Evolutionary conservation across 2,888 invertebrate genomes (phyloP), one percentile per base, ranked within the genome.

Genomic region (Therioaphis trifolii): DNA sequence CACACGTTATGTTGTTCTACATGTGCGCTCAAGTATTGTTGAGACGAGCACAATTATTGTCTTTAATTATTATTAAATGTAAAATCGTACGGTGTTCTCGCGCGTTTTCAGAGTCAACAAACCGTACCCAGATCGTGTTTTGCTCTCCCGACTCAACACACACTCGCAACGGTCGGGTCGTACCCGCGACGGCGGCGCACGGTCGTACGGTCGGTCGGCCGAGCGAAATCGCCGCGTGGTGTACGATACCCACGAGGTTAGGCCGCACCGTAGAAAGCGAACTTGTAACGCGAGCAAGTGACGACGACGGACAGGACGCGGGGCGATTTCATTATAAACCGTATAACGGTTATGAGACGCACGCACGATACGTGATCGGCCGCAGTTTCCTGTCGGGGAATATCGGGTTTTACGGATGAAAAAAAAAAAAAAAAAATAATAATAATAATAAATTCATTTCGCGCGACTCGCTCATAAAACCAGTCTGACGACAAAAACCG

Each of bases 21-120:
- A 80, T 80, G 79, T 80, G 79, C 79, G 79, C 46, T 80, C 61
- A 4, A 71, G 68, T 35, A 35, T 71, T 29, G 66, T 27, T 11
- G 18, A 58, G 40, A 15, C 18, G 58, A 24, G 2, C 49, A 4
- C 49, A 15, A 35, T 35, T 35, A 35, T 35, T 35, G 35, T 27
- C n/a, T 43, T 46, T 71, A 80, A 79, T 79, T 71, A 61, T 72
- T 35, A 24, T 24, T 80, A 43, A 61, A 71, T 2, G 46, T 21
- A n/a, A 49, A 66, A 55, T 21, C 14, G 29, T 29, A 18, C 11
- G 1, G 18, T 1, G 21, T 40, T 58, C 18, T 40, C 2, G 35
- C 40, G n/a, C 21, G 15, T 61, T 58, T 80, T 72, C 61, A 72
- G 46, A 71, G 71, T 72, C 80, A 80, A 71, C 71, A 61, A 80